Conservation (phyloP, 2,113 vertebrate species). For the Clinocottus analis region DNA sequence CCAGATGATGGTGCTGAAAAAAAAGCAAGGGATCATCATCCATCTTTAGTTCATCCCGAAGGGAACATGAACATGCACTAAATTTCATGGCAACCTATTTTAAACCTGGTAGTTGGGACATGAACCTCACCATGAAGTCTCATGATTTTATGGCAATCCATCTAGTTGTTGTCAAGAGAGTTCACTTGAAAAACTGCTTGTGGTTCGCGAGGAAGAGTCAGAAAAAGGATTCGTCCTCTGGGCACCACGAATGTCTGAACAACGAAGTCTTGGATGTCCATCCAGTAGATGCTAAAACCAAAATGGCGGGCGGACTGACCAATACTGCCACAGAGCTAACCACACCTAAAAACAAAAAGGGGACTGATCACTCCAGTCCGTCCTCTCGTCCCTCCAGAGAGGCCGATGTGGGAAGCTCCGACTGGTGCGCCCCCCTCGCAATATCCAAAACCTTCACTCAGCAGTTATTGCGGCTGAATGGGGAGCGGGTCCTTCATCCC, state of each 20-base stretch:
- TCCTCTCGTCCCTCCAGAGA: slow-evolving; percentile 16
- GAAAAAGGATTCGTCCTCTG: neutral
- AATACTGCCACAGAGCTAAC: neutral
- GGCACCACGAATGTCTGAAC: neutral
- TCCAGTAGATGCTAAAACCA: neutral
- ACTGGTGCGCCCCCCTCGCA: slow-evolving; percentile 44
- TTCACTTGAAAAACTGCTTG: neutral
- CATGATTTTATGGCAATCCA: neutral
- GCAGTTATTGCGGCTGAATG: slow-evolving; percentile 66
- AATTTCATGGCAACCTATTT: neutral
- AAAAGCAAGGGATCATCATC: neutral
- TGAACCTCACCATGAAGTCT: too few relatives aligned
- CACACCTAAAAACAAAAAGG: slow-evolving; percentile 32
- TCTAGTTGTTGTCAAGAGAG: neutral
- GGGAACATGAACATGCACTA: neutral
- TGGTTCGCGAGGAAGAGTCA: neutral
- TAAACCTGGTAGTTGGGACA: too few relatives aligned
- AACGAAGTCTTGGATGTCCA: neutral
- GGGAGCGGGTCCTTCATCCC: slow-evolving; percentile 70
- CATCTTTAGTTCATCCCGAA: neutral
- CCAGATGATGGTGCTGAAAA: neutral
- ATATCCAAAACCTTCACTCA: slow-evolving; percentile 73
- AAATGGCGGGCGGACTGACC: neutral
- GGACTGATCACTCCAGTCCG: neutral
- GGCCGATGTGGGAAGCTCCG: slow-evolving; percentile 44